These are phyloP conservation scores for Phoxinus dragarum DNA, from an alignment of 2,797 vertebrate genomes.

Conservation along the genomic window DNA sequence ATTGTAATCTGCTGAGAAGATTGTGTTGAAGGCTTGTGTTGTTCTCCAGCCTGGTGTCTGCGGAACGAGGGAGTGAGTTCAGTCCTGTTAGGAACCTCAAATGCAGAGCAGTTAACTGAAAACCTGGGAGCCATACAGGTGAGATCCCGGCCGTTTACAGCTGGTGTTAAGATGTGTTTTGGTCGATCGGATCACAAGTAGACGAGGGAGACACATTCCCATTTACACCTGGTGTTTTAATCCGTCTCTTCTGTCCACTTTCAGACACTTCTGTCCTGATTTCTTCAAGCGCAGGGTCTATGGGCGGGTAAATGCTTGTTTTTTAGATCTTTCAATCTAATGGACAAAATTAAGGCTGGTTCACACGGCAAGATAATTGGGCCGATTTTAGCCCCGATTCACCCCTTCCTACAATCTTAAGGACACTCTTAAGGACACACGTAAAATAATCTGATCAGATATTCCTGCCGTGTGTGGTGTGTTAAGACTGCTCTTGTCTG, in stretches of 20 bases:
- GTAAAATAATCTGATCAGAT: too few species aligned
- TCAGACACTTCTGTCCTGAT: background rate
- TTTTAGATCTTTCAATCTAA: background rate
- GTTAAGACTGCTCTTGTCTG: too few species aligned
- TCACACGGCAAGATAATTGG: too few species aligned
- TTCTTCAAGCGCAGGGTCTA: background rate
- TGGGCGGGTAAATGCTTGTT: background rate
- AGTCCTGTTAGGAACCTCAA: slow-evolving; percentile 95
- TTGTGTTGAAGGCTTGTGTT: background rate
- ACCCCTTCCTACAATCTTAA: too few species aligned
- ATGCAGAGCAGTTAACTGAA: slow-evolving; percentile 95
- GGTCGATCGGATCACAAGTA: too few species aligned
- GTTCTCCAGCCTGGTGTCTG: slow-evolving; percentile 91
- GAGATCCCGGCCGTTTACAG: slow-evolving; percentile 46
- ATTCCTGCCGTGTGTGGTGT: too few species aligned
- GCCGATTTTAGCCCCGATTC: too few species aligned
- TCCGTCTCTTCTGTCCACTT: too few species aligned
- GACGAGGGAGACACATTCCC: too few species aligned
- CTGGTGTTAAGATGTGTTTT: too few species aligned
- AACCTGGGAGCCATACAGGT: slow-evolving; percentile 99
- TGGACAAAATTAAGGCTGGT: background rate
- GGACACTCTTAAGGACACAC: too few species aligned
- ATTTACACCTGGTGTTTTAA: background rate
- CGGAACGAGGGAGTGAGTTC: slow-evolving; percentile 98
- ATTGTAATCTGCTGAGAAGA: background rate